Percentiles rank a stretch among this genome's conserved stretches.
Evolutionary conservation across 2,797 vertebrate species (phyloP).

Genomic region (Poeciliopsis gracilis): DNA sequence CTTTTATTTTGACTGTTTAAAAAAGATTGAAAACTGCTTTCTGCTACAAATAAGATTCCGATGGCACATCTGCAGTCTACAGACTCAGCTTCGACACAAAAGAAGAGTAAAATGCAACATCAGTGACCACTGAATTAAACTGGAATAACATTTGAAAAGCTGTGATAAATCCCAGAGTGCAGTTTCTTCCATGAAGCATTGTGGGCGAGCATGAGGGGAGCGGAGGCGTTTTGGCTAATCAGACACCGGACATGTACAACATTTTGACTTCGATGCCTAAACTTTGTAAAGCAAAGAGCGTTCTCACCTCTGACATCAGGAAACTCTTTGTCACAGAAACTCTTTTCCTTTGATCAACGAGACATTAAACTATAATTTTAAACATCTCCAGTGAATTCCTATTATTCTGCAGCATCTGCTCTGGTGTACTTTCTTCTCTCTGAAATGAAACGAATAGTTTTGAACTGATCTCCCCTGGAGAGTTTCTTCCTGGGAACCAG

Average conservation of each 20-base stretch:
- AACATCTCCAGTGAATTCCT: background rate
- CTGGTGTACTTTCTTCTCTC: background rate
- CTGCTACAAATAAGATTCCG: too few species aligned
- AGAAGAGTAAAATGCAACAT: too few species aligned
- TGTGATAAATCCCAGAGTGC: too few species aligned
- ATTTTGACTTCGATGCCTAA: background rate
- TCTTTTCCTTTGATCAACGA: conserved; percentile 3
- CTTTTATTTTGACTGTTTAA: too few species aligned
- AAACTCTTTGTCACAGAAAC: background rate
- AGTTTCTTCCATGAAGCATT: too few species aligned
- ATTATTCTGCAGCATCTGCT: conserved; percentile 10
- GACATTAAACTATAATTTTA: background rate
- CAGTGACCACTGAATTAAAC: too few species aligned
- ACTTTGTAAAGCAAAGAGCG: background rate
- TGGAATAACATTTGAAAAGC: too few species aligned
- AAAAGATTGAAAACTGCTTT: too few species aligned
- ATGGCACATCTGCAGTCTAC: too few species aligned
- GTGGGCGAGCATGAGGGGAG: too few species aligned
- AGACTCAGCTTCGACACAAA: too few species aligned
- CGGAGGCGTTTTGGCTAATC: too few species aligned
- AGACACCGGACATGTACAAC: background rate
- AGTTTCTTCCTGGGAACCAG: background rate
- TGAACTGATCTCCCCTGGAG: background rate
- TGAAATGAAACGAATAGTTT: background rate
- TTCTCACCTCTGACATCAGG: background rate